Evolutionary conservation across 2,113 vertebrate species (phyloP).

Genomic region (Abramis brama): DNA sequence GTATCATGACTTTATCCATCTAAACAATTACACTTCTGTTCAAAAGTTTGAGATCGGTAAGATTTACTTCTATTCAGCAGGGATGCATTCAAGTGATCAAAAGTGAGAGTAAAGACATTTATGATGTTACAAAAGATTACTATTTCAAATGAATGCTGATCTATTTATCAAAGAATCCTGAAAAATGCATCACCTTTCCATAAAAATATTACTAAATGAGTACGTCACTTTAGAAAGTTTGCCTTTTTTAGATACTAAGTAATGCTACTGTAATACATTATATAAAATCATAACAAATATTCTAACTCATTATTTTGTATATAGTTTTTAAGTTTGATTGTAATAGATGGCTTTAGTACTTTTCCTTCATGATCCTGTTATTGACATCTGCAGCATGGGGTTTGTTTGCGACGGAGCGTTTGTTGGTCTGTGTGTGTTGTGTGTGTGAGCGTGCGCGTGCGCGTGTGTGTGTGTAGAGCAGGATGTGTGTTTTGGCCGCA

Average conservation of each 20-base stretch:
- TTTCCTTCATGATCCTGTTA: background rate
- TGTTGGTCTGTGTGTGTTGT: background rate
- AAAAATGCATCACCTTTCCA: no score
- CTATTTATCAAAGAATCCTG: no score
- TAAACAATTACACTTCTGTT: background rate
- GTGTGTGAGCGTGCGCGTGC: background rate
- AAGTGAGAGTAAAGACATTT: background rate
- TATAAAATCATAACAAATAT: background rate
- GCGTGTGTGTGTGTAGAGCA: background rate
- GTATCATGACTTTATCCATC: background rate
- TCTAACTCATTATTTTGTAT: background rate
- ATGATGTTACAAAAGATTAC: background rate
- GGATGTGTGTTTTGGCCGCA: constrained; percentile 24
- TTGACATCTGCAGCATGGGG: no score
- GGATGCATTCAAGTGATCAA: background rate
- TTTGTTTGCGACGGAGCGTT: background rate
- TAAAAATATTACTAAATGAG: background rate
- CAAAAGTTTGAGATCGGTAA: no score
- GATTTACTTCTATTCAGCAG: background rate
- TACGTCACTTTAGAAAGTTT: no score
- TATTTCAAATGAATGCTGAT: no score
- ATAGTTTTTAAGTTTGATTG: background rate
- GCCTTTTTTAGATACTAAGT: background rate
- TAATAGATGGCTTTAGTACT: background rate
- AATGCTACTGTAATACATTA: background rate